Percentiles rank a stretch among this genome's conserved stretches.
Conservation (phyloP, 2,113 vertebrate genomes). For the Pavo muticus region DNA sequence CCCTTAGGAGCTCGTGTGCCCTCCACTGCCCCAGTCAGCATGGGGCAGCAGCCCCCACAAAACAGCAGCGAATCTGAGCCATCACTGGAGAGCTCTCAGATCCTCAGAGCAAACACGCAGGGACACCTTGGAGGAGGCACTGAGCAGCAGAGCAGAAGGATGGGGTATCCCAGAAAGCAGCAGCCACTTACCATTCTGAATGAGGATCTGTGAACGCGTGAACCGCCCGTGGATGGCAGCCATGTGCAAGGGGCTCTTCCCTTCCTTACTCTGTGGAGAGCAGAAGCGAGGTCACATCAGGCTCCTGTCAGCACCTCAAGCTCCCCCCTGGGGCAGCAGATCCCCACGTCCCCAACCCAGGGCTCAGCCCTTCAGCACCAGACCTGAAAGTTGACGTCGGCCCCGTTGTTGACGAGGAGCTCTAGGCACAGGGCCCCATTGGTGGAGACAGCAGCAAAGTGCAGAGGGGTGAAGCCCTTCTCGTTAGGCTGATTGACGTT, state of each 20-base stretch:
- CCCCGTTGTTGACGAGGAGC: slow-evolving; percentile 94
- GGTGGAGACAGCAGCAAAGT: slow-evolving; percentile 93
- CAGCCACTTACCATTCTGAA: slow-evolving; percentile 90
- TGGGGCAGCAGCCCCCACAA: background rate
- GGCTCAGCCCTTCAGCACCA: background rate
- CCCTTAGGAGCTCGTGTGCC: background rate
- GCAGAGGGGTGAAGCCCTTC: slow-evolving; percentile 91
- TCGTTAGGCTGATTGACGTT: slow-evolving; percentile 92
- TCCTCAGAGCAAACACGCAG: accelerated
- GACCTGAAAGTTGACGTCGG: slow-evolving; percentile 94
- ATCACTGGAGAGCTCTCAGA: accelerated
- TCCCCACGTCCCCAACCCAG: background rate
- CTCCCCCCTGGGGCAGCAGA: background rate
- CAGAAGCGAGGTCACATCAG: accelerated
- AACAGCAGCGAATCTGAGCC: background rate
- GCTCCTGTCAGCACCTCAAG: accelerated
- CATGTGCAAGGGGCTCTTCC: slow-evolving; percentile 95
- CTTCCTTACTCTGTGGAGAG: slow-evolving; percentile 89
- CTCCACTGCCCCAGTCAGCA: background rate
- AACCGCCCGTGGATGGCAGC: slow-evolving; percentile 94
- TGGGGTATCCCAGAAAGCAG: background rate
- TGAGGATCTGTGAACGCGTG: slow-evolving; percentile 96
- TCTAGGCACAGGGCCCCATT: slow-evolving; percentile 93
- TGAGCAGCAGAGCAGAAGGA: background rate
- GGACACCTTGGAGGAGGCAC: background rate